A percentile compares a stretch with the other conserved stretches of the same genome.
Conservation (phyloP, 2,113 vertebrate species). For the Proterorhinus semilunaris region DNA sequence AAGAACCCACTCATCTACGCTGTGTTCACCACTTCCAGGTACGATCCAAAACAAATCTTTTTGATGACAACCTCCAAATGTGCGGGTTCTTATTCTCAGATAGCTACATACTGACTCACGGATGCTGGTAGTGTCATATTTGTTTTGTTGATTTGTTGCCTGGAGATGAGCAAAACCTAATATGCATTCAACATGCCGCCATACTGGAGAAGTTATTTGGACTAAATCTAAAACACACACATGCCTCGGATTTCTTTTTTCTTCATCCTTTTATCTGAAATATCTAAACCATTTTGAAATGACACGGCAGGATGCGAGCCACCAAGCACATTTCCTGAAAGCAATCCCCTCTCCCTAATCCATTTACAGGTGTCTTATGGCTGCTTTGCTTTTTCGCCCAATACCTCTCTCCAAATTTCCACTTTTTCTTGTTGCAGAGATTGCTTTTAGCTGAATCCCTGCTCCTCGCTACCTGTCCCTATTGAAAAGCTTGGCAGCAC, state of each 20-base stretch:
- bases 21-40: constrained; percentile 98
- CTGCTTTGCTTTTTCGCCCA: constrained; percentile 25
- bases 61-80: not conserved
- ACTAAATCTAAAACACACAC: constrained; percentile 32
- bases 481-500: constrained; percentile 54
- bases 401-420: constrained; percentile 17
- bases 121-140: constrained; percentile 23
- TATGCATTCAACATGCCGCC: constrained; percentile 9
- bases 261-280: constrained; percentile 40
- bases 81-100: constrained; percentile 7
- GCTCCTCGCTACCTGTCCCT: constrained; percentile 59
- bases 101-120: constrained; percentile 1
- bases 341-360: constrained; percentile 55
- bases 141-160: constrained; percentile 55
- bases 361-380: constrained; percentile 65
- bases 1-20: constrained; percentile 97
- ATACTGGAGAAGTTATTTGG: constrained; percentile 37
- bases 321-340: constrained; percentile 55
- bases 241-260: constrained; percentile 30
- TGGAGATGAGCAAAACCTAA: constrained; percentile 44
- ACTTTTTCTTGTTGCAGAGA: constrained; percentile 37
- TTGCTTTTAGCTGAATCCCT: constrained; percentile 51
- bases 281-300: constrained; percentile 42
- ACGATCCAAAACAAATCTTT: constrained; percentile 31
- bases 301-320: constrained; percentile 23